Percentiles rank a stretch among this genome's conserved stretches.
Evolutionary conservation across 2,797 vertebrate species (phyloP).

Genomic region (Triplophysa yarkandensis): DNA sequence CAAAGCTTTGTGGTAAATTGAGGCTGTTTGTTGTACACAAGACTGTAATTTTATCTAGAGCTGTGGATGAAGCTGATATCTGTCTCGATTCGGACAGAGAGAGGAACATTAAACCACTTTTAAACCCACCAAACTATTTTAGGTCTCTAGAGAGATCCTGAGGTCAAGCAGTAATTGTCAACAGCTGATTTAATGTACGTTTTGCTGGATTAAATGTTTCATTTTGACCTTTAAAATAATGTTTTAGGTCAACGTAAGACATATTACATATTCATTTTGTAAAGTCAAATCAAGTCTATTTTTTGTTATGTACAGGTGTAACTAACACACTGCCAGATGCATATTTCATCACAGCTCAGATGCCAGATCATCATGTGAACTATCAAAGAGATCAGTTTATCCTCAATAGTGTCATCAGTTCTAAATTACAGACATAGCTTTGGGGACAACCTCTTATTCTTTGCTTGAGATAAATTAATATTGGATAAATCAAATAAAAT

Average conservation of each 20-base stretch:
- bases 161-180: neutral
- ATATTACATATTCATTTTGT: neutral
- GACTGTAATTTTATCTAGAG: slow-evolving; percentile 14
- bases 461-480: neutral
- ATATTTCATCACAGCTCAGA: neutral
- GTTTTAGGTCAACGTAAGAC: neutral
- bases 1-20: slow-evolving; percentile 9
- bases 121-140: neutral
- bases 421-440: slow-evolving; percentile 7
- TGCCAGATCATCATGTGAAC: neutral
- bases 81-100: slow-evolving; percentile 15
- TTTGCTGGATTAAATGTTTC: neutral
- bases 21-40: slow-evolving; percentile 15
- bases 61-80: slow-evolving; percentile 17
- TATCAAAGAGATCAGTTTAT: neutral
- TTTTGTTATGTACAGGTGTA: too few relatives aligned
- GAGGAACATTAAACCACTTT: slow-evolving; percentile 4
- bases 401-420: neutral
- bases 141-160: neutral
- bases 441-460: neutral
- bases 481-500: too few relatives aligned
- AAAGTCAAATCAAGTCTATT: too few relatives aligned
- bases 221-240: neutral
- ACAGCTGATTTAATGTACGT: neutral
- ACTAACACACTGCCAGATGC: too few relatives aligned